These are phyloP conservation scores for Trichogramma dendrolimi DNA, from an alignment of 2,888 invertebrate species.

Conservation along the genomic window DNA sequence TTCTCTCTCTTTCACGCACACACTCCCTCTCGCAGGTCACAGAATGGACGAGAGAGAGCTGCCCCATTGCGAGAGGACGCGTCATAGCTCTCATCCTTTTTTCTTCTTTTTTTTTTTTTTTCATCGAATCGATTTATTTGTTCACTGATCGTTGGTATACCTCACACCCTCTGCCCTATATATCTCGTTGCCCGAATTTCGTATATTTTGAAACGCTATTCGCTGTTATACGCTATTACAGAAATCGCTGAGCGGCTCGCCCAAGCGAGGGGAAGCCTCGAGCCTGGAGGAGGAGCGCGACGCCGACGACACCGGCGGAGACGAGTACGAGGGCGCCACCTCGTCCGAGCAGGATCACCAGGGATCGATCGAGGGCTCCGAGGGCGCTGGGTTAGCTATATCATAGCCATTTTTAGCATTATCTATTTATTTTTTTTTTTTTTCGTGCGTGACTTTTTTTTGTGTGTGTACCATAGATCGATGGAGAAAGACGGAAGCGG, in stretches of 20 bases:
- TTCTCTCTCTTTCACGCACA: background rate
- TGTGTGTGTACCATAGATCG: background rate
- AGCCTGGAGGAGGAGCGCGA: constrained; percentile 60
- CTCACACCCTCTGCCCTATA: too few species aligned
- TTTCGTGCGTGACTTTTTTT: background rate
- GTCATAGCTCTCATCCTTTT: too few species aligned
- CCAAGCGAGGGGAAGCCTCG: too few species aligned
- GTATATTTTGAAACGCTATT: too few species aligned
- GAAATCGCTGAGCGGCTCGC: constrained; percentile 56
- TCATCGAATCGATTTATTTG: too few species aligned
- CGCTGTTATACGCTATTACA: constrained; percentile 30
- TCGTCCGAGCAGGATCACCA: constrained; percentile 61
- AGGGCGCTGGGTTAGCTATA: constrained; percentile 56
- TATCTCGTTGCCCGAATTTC: too few species aligned
- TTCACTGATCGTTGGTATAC: too few species aligned
- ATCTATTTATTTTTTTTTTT: background rate
- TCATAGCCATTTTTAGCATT: background rate
- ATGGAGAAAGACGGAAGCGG: constrained; percentile 64
- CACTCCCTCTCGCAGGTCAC: too few species aligned
- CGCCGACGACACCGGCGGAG: constrained; percentile 57
- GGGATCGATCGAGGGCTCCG: constrained; percentile 67
- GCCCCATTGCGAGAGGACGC: too few species aligned
- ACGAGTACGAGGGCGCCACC: constrained; percentile 57
- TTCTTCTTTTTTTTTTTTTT: too few species aligned
- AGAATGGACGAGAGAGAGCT: too few species aligned